phyloP scores from a whole-genome alignment of 2,888 invertebrate genomes.

The Callosobruchus maculatus region DNA sequence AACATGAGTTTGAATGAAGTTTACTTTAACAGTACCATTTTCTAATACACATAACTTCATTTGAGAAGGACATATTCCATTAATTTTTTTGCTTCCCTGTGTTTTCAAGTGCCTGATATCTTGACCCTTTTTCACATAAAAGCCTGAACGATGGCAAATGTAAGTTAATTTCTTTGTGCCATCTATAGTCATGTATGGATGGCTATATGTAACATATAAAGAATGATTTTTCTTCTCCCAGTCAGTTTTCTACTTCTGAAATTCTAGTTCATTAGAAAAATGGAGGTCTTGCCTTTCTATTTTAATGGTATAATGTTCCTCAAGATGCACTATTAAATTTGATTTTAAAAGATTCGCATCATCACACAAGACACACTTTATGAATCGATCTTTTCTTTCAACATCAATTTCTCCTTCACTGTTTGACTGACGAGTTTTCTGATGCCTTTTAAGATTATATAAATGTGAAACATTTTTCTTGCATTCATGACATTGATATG shows the following conservation, averaged over 20 bases:
- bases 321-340: too few species aligned
- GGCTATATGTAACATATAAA: neutral
- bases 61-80: neutral
- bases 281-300: too few species aligned
- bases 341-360: too few species aligned
- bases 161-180: neutral
- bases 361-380: too few species aligned
- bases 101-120: neutral
- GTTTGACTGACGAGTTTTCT: neutral
- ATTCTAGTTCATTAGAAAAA: too few species aligned
- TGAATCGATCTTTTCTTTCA: too few species aligned
- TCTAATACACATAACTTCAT: neutral
- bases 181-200: neutral
- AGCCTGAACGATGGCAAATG: constrained; percentile 2
- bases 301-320: too few species aligned
- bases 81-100: neutral
- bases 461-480: neutral
- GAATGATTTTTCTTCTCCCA: too few species aligned
- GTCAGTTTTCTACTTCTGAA: too few species aligned
- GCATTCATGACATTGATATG: too few species aligned
- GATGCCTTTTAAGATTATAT: neutral
- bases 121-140: constrained; percentile 2
- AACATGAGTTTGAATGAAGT: neutral
- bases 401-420: too few species aligned
- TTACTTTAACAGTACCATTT: constrained; percentile 1